Evolutionary conservation across 2,888 invertebrate species (phyloP).

Genomic region (Calameuta filiformis): DNA sequence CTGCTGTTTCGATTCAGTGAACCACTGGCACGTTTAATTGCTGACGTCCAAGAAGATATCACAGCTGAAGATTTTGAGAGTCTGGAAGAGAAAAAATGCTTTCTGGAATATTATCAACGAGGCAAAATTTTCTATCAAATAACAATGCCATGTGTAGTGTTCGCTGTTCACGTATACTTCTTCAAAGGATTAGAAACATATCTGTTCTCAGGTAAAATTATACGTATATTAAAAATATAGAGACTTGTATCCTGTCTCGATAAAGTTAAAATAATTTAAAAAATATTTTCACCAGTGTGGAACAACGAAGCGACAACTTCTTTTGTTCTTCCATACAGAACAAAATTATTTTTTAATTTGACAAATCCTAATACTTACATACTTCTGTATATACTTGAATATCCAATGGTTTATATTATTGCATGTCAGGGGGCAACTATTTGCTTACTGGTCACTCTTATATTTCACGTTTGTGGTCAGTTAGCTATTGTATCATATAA

Average conservation of each 20-base stretch:
- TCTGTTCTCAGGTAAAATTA: constrained; percentile 12
- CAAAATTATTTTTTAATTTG: constrained; percentile 23
- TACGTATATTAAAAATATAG: background rate
- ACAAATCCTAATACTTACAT: constrained; percentile 14
- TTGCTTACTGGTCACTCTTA: constrained; percentile 28
- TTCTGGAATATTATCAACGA: constrained; percentile 23
- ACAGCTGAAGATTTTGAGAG: constrained; percentile 20
- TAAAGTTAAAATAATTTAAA: background rate
- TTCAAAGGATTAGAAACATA: constrained; percentile 25
- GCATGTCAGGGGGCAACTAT: constrained; percentile 27
- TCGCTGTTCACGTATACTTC: constrained; percentile 21
- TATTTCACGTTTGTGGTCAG: constrained; percentile 33
- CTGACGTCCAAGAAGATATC: constrained; percentile 17
- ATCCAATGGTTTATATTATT: constrained; percentile 26
- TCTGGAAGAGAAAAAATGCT: constrained; percentile 27
- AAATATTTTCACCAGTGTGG: background rate
- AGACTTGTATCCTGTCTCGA: too few relatives aligned
- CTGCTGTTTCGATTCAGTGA: constrained; percentile 27
- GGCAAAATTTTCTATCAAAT: constrained; percentile 22
- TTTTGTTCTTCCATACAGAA: constrained; percentile 23
- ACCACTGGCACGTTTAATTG: constrained; percentile 21
- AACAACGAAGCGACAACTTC: constrained; percentile 14
- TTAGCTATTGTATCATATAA: constrained; percentile 34
- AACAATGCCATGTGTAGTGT: constrained; percentile 15
- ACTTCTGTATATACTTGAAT: constrained; percentile 30